Evolutionary conservation across 2,113 vertebrate species (phyloP).

Genomic region (Lepisosteus oculatus): DNA sequence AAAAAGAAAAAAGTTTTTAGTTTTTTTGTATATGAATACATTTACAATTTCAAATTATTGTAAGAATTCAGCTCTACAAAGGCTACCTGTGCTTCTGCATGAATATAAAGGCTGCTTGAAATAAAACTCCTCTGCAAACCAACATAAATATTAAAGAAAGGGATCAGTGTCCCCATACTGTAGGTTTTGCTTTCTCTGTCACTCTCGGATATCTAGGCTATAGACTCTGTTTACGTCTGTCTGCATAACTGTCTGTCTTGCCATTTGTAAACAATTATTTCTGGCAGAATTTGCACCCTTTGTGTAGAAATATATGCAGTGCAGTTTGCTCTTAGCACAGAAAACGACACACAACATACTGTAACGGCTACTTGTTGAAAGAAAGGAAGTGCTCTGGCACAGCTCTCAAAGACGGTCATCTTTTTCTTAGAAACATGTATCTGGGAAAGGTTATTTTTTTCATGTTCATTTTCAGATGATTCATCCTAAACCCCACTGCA

Average conservation of each 20-base stretch:
- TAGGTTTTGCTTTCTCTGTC: slow-evolving; percentile 16
- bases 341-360: too few species aligned
- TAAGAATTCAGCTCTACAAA: too few species aligned
- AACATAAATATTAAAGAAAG: slow-evolving; percentile 62
- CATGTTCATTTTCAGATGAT: too few species aligned
- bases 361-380: too few species aligned
- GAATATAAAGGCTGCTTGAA: slow-evolving; percentile 53
- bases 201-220: slow-evolving; percentile 20
- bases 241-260: slow-evolving; percentile 27
- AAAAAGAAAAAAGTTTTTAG: background rate
- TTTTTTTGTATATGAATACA: too few species aligned
- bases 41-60: too few species aligned
- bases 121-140: slow-evolving; percentile 50
- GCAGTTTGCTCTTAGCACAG: background rate
- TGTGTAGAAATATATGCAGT: background rate
- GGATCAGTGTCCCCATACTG: slow-evolving; percentile 36
- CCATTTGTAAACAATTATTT: background rate
- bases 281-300: too few species aligned
- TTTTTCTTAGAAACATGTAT: too few species aligned
- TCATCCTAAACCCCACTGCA: too few species aligned
- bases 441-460: too few species aligned
- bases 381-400: too few species aligned
- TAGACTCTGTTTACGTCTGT: slow-evolving; percentile 2
- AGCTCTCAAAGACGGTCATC: too few species aligned
- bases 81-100: slow-evolving; percentile 28